Evolutionary conservation across 1,140 invertebrate genomes (phyloP), one percentile per base, ranked within the genome.

Genomic region (Drosophila paulistorum): DNA sequence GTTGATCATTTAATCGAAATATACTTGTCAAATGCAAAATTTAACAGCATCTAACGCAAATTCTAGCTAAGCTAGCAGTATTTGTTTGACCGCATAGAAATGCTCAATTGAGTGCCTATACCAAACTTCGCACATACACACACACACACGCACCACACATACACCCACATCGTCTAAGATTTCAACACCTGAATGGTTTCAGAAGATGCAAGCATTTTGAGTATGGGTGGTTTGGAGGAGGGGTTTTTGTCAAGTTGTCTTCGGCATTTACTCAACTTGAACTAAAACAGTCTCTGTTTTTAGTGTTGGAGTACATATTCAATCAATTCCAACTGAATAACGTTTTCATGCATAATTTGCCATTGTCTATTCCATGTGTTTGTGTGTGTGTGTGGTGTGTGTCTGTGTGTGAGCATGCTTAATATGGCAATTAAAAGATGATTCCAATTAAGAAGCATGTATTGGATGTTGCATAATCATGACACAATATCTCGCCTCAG

Each of bases 381-480:
- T 2, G 9, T 51, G 45, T 23, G 17, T 51, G 9, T 51, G 45
- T 23, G 45, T 9, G 42, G 45, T 48, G 14, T 9, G 14, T 20
- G 45, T 20, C 7, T 4, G 45, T 48, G 14, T 51, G 45, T 51
- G 51, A 61, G 23, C 58, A 39, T 65, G 65, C 61, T 48, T 63
- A 63, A 63, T 63, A 48, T 45, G 61, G n/a, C 61, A 63, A 63
- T 63, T 63, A 45, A 63, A 63, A 63, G 61, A 45, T 63, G 41
- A 48, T 63, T 63, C 61, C 41, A 63, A 63, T 63, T 63, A 63
- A 17, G 39, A n/a, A 42, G 61, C 37, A 65, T 65, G 58, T 55
- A 65, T 45, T 58, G 59, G 55, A 67, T 82, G 75, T 68, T 82
- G 72, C 79, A 80, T 68, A 69, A 55, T 87, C 70, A 77, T 71